phyloP scores from a whole-genome alignment of 2,797 vertebrate genomes.

The Enteromius unitaeniatus region DNA sequence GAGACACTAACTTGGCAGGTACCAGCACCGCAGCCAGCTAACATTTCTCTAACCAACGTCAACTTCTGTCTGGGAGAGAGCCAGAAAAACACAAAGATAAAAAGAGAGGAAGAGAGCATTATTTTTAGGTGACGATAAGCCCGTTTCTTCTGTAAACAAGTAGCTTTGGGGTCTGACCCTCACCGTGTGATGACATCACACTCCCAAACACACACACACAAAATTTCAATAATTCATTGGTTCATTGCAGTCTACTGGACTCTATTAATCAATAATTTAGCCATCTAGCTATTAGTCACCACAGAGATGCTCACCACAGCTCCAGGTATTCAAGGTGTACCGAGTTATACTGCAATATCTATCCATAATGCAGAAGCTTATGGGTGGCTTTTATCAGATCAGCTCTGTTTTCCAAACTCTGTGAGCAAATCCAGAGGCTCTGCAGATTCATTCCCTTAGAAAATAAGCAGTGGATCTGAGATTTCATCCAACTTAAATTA shows the following conservation, averaged over 20 bases:
- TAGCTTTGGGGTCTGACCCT: not conserved
- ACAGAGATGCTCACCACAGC: conserved; percentile 47
- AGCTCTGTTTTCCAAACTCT: conserved; percentile 5
- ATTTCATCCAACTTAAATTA: conserved; percentile 15
- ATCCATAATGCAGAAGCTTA: conserved; percentile 27
- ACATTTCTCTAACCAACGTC: conserved; percentile 78
- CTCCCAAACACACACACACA: conserved; percentile 11
- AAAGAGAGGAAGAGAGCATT: conserved; percentile 7
- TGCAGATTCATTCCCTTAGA: not conserved
- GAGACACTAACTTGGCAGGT: conserved; percentile 81
- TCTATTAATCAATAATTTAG: conserved; percentile 61
- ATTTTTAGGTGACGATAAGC: conserved; percentile 1
- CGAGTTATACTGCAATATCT: not conserved
- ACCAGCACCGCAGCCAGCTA: conserved; percentile 83
- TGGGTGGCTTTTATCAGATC: conserved; percentile 6
- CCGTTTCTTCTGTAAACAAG: conserved; percentile 18
- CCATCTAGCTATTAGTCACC: conserved; percentile 52
- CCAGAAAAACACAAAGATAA: conserved; percentile 19
- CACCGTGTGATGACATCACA: conserved; percentile 25
- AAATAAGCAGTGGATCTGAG: not conserved
- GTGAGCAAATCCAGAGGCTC: not conserved
- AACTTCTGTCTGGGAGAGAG: conserved; percentile 77
- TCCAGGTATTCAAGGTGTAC: conserved; percentile 38
- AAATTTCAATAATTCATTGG: conserved; percentile 60
- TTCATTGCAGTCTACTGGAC: conserved; percentile 45